These are phyloP conservation scores for Euglossa dilemma DNA, from an alignment of 1,140 invertebrate genomes.

Conservation along the genomic window DNA sequence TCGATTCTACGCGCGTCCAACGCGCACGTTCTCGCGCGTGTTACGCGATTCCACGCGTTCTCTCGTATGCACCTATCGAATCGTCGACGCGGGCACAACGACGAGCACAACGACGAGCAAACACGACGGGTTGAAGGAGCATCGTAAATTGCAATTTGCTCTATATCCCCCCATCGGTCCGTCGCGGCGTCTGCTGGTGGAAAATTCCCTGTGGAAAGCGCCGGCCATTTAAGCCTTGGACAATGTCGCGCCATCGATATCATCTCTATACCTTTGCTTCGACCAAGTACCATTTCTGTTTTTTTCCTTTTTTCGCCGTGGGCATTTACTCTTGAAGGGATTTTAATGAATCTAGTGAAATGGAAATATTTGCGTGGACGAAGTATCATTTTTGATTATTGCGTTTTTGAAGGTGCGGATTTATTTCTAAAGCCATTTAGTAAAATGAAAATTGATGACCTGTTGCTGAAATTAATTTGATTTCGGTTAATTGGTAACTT, in stretches of 20 bases:
- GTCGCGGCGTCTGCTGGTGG: not conserved
- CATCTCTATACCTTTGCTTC: too few species aligned
- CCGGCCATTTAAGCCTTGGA: not conserved
- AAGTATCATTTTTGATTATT: too few species aligned
- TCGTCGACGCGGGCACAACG: not conserved
- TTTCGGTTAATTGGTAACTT: too few species aligned
- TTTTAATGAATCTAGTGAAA: too few species aligned
- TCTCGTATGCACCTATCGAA: not conserved
- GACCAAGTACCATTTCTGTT: not conserved
- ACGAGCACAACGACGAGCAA: not conserved
- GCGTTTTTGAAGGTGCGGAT: too few species aligned
- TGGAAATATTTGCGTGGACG: too few species aligned
- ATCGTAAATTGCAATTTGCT: not conserved
- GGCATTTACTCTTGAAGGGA: too few species aligned
- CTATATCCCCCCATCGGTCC: not conserved
- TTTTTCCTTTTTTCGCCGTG: too few species aligned
- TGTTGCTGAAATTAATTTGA: too few species aligned
- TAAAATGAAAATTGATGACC: too few species aligned
- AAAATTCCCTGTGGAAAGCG: not conserved
- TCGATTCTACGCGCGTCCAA: slow-evolving; percentile 2
- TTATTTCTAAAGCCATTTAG: too few species aligned
- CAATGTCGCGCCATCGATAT: not conserved
- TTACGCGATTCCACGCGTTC: not conserved
- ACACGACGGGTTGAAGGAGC: not conserved
- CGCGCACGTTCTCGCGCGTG: not conserved